Conservation (phyloP, 2,888 invertebrate species). For the Caenorhabditis drosophilae region DNA sequence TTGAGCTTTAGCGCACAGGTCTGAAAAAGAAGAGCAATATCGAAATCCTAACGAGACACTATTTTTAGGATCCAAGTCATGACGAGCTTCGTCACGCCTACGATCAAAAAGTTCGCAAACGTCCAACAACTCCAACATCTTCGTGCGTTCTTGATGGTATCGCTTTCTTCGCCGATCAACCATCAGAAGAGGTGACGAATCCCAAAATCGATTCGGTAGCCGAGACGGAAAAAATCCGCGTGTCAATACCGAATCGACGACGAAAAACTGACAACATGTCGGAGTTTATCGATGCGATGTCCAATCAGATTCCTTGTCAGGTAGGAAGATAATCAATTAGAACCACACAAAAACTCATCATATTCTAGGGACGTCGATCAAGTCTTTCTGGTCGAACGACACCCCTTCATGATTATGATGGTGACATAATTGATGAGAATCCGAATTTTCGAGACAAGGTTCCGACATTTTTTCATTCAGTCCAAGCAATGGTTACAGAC, state of each 20-base stretch:
- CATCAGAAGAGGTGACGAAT: slow-evolving; percentile 5
- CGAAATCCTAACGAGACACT: background rate
- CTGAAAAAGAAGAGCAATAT: no score
- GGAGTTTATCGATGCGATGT: slow-evolving; percentile 62
- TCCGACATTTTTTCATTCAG: background rate
- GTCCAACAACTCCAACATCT: slow-evolving; percentile 63
- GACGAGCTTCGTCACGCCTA: slow-evolving; percentile 52
- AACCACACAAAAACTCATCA: background rate
- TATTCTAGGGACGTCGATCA: slow-evolving; percentile 8
- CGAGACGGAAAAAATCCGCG: slow-evolving; percentile 43
- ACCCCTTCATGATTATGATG: slow-evolving; percentile 49
- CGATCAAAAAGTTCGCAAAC: slow-evolving; percentile 48
- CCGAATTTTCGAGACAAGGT: slow-evolving; percentile 54
- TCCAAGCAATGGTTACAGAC: background rate
- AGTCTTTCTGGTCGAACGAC: slow-evolving; percentile 39
- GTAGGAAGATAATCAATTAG: slow-evolving; percentile 4
- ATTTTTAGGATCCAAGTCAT: slow-evolving; percentile 16
- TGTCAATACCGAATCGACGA: slow-evolving; percentile 41
- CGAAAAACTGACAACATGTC: slow-evolving; percentile 42
- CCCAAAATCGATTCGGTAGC: slow-evolving; percentile 5
- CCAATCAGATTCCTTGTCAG: slow-evolving; percentile 42
- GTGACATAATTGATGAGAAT: slow-evolving; percentile 63
- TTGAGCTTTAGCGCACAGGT: no score
- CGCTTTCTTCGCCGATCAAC: slow-evolving; percentile 32
- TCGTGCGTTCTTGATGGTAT: slow-evolving; percentile 41